Base-by-base conservation (phyloP, 2,113 vertebrate species). In the Camelus dromedarius region DNA sequence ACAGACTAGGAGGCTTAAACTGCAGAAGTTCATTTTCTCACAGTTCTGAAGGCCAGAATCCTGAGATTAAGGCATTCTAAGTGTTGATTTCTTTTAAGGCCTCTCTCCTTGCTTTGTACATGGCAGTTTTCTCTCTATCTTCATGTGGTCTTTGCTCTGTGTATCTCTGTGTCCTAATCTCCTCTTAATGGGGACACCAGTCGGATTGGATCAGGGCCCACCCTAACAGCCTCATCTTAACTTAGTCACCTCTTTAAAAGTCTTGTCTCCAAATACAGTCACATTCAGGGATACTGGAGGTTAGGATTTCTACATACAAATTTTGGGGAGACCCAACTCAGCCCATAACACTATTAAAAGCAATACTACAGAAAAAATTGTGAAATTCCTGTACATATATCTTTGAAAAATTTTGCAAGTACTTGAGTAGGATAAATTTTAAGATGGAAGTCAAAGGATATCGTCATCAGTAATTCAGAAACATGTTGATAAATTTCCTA, bases 1-100 rank as follows among this genome's bases (percentile, higher is more conserved):
- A 70, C 20, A 54, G 52, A n/a, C 52, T 48, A 8, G 24, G 50
- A 26, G 32, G 11, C 26, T 75, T 62, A 75, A 80, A 76, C 69
- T 88, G 69, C 19, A 96, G 56, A 67, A 76, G 54, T 91, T 32
- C 8, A 82, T 82, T 87, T 81, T 86, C 80, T 72, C 60, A 75
- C 12, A 76, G 32, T 54, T 54, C 48, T 91, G 72, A 72, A 13
- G 30, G 12, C 56, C 13, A 24, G 15, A 52, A 50, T 42, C 35
- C 19, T 6, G 42, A 75, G 72, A 66, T 46, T 52, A 93, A 75
- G 28, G 28, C 52, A 38, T 91, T 18, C 22, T 20, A 18, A 24
- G 50, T 9, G 35, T 60, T 67, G 11, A 9, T 67, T 54, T 90
- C 58, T 95, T 60, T 19, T 35, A 19, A 48, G 28, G 54, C 2